Conservation (phyloP, 2,888 invertebrate genomes). For the Seira sanloemensis region DNA sequence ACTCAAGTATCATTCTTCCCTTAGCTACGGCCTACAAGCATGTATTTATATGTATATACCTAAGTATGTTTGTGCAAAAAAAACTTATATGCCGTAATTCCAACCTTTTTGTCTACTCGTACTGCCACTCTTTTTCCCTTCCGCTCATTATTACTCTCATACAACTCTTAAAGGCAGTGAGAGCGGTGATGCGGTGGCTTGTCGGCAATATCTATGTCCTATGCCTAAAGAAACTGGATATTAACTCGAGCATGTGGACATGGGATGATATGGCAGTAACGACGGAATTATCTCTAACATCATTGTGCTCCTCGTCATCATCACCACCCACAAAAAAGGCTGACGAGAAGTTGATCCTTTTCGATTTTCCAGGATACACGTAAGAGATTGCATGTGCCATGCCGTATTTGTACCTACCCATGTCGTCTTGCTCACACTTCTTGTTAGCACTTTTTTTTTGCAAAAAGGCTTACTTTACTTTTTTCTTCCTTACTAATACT, state of each 20-base stretch:
- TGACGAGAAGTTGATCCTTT: constrained; percentile 41
- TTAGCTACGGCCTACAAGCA: background rate
- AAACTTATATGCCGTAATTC: no score
- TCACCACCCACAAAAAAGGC: constrained; percentile 15
- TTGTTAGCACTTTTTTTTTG: constrained; percentile 22
- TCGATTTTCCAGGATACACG: constrained; percentile 8
- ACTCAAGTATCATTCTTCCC: constrained; percentile 20
- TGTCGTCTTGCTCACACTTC: background rate
- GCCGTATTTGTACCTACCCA: background rate
- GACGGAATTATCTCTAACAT: constrained; percentile 34
- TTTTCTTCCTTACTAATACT: constrained; percentile 15
- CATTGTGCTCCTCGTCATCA: background rate
- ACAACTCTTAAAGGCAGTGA: no score
- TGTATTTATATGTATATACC: background rate
- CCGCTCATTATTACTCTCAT: background rate
- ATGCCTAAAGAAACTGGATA: background rate
- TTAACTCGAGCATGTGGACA: background rate
- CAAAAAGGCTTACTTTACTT: constrained; percentile 29
- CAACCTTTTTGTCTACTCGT: no score
- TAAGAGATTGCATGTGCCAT: background rate
- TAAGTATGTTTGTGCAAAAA: background rate
- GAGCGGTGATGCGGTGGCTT: background rate
- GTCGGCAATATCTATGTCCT: no score
- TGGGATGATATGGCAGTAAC: constrained; percentile 14
- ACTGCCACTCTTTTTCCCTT: background rate